A percentile compares a stretch with the other conserved stretches of the same genome.
phyloP scores from a whole-genome alignment of 23 tunicate genomes.

The Styela clava region DNA sequence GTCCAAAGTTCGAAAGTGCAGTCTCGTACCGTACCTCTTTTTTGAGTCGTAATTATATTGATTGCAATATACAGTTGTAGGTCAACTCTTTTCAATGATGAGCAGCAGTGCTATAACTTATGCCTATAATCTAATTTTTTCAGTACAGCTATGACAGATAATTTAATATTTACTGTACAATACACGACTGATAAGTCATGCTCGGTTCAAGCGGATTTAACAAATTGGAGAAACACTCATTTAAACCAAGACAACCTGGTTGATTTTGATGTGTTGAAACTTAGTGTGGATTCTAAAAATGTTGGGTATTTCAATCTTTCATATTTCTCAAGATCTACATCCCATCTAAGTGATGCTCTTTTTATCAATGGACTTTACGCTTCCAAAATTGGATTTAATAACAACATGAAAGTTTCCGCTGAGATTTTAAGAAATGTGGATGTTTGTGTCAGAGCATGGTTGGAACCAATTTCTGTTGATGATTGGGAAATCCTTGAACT shows the following conservation, averaged over 20 bases:
- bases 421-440: constrained; percentile 39
- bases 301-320: background rate
- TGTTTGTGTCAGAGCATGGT: constrained; percentile 55
- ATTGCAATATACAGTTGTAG: no score
- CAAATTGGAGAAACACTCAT: background rate
- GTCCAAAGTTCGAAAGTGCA: no score
- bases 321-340: background rate
- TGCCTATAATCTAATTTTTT: no score
- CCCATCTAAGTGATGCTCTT: background rate
- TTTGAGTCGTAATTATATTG: no score
- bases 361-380: constrained; percentile 62
- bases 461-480: constrained; percentile 75
- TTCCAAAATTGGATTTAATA: constrained; percentile 34
- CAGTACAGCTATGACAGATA: no score
- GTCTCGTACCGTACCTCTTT: no score
- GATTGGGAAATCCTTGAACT: constrained; percentile 95
- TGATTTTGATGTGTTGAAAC: constrained; percentile 1
- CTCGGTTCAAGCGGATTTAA: constrained; percentile 1
- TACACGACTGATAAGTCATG: constrained; percentile 1
- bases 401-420: constrained; percentile 31
- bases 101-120: no score
- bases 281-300: background rate
- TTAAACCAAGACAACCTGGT: background rate
- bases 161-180: background rate
- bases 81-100: no score